A percentile compares a stretch with the other conserved stretches of the same genome.
phyloP scores from a whole-genome alignment of 2,888 invertebrate species.

The Ischnura elegans region DNA sequence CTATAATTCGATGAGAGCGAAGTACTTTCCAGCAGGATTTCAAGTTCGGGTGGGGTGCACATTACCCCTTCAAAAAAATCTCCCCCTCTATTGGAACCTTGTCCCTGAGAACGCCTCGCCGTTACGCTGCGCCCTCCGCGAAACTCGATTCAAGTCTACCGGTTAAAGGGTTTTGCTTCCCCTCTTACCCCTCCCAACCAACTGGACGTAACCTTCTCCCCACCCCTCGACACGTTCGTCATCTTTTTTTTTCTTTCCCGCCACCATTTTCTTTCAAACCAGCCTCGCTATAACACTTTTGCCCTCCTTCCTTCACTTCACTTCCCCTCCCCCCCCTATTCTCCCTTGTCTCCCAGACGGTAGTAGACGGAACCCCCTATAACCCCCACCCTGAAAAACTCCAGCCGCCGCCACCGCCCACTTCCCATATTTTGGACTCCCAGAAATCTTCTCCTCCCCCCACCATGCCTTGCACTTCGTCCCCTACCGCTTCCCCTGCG shows the following conservation, averaged over 20 bases:
- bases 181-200: not conserved
- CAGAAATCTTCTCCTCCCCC: not conserved
- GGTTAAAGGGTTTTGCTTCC: not conserved
- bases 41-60: no score
- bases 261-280: slow-evolving; percentile 9
- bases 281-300: not conserved
- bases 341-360: not conserved
- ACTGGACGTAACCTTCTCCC: no score
- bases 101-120: no score
- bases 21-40: no score
- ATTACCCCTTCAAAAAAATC: no score
- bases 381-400: not conserved
- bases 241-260: not conserved
- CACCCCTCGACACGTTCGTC: no score
- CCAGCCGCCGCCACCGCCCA: not conserved
- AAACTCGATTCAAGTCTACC: not conserved
- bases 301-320: not conserved
- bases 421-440: not conserved
- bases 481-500: not conserved
- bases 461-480: slow-evolving; percentile 2
- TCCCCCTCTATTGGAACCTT: no score
- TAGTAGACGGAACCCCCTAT: slow-evolving; percentile 38
- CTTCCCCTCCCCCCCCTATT: not conserved
- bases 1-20: no score
- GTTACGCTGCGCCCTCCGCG: no score